Evolutionary conservation across 2,113 vertebrate genomes (phyloP), one percentile per base, ranked within the genome.

Genomic region (Egretta garzetta): DNA sequence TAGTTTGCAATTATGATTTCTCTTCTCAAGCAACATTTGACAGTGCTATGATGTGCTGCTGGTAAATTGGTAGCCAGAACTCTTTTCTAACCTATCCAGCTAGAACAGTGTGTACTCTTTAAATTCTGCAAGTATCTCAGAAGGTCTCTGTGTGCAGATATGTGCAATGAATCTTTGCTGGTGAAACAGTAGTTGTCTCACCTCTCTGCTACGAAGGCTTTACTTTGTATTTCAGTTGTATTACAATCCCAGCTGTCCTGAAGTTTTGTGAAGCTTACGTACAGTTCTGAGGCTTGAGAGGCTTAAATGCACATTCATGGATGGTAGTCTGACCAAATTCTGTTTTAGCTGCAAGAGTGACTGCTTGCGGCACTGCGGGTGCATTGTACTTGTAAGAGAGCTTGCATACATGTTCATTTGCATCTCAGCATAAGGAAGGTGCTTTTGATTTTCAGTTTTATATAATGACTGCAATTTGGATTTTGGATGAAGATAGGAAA

Each of bases 1-100:
- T 58, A 58, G 72, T 75, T 80, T 91, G 45, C 63, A 86, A 63
- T 88, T 93, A 80, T 27, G 45, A 68, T 88, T 97, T 96, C 27
- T 77, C 33, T 85, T 80, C 62, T 37, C 15, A 83, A 53, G 71
- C 63, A 52, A 56, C 43, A 8, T 80, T 90, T 94, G 75, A 28
- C 62, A 74, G 52, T 0, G 0, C 30, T 58, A 1, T 63, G 45
- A 14, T 89, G 4, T 92, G 32, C 84, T 94, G 52, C 47, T 95
- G 80, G 94, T 92, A 85, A 60, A 60, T 81, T 27, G 80, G 35
- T 49, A 86, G 55, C 64, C 24, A 87, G 80, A 77, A 82, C 20
- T 91, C 49, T 81, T 75, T 67, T 86, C 55, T 70, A 70, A 49
- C 76, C 56, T 24, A 52, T 63, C 49, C 39, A 72, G 24, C 43